Base-by-base conservation (phyloP, 2,888 invertebrate species). In the Ramazzottius varieornatus region DNA sequence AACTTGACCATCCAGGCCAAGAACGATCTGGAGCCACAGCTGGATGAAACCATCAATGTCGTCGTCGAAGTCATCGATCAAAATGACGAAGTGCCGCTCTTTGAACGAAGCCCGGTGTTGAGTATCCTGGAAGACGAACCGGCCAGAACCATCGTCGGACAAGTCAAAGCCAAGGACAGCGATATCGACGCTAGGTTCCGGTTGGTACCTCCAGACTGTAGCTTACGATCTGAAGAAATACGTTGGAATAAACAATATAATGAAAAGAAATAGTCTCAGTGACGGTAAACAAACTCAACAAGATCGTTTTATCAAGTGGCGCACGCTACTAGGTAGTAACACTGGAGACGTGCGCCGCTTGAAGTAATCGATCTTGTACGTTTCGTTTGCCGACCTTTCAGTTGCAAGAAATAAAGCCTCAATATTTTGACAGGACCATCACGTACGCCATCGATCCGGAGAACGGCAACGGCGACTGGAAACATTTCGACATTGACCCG, bases 1-100 rank as follows among this genome's bases (percentile, higher is more conserved):
- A 92, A 92, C 81, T 80, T 92, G 72, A 92, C 92, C 13, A 88
- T 92, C 78, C 84, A 91, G 75, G 92, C 91, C 65, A 91, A 92
- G 90, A 92, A 92, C 78, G 91, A 92, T 77, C 91, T 91, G 66
- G 88, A 89, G 65, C 91, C 91, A 75, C 92, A 92, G 79, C 80
- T 92, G 73, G 91, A 91, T 66, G 89, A 89, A 29, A 91, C 91
- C 79, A 87, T 91, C 34, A 91, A 90, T 46, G 89, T 92, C 70
- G 86, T 84, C 79, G 89, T 93, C 72, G 86, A 87, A 81, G 80
- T 94, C 68, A 88, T 89, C 78, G 93, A 94, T 77, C 91, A 92
- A 67, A 94, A 94, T 79, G 94, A 94, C 76, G 93, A 94, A 79
- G 89, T 90, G 72, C 93, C 94, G 32, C 80, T 90, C 69, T 93